Conservation (phyloP, 2,113 vertebrate species). For the Calyptommatus sinebrachiatus region DNA sequence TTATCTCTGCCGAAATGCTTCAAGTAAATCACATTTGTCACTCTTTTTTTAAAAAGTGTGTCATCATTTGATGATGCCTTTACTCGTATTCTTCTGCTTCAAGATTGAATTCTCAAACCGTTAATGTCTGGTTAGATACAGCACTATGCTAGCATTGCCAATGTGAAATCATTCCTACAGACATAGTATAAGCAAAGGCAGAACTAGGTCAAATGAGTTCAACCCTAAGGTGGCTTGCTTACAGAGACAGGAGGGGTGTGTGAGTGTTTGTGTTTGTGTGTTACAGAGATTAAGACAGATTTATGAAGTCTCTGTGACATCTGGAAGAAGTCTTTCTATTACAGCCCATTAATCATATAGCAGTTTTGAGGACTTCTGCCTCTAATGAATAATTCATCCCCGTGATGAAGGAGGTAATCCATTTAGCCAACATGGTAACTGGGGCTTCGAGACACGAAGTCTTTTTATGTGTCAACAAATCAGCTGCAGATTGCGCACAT, state of each 20-base stretch:
- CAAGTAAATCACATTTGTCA: not conserved
- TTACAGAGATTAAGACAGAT: slow-evolving; percentile 4
- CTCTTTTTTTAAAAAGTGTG: not conserved
- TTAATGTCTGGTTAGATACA: not conserved
- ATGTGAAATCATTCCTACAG: not conserved
- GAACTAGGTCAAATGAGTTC: slow-evolving; percentile 25
- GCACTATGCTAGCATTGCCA: not conserved
- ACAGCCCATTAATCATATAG: slow-evolving; percentile 29
- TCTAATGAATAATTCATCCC: slow-evolving; percentile 13
- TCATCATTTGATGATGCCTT: not conserved
- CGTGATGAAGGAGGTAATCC: not conserved
- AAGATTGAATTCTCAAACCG: not conserved
- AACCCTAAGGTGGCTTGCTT: not conserved
- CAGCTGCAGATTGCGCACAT: not conserved
- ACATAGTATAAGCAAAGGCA: slow-evolving; percentile 4
- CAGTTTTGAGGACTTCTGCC: slow-evolving; percentile 3
- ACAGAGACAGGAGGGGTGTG: not conserved
- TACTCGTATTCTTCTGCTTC: not conserved
- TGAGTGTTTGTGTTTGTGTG: not conserved
- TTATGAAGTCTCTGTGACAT: not conserved
- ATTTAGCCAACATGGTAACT: not conserved
- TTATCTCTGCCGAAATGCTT: not conserved
- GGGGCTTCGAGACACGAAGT: not conserved
- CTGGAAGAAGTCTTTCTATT: slow-evolving; percentile 20
- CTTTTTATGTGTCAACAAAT: not conserved